Evolutionary conservation across 1,140 invertebrate species (phyloP).

Genomic region (Drosophila lacteicornis): DNA sequence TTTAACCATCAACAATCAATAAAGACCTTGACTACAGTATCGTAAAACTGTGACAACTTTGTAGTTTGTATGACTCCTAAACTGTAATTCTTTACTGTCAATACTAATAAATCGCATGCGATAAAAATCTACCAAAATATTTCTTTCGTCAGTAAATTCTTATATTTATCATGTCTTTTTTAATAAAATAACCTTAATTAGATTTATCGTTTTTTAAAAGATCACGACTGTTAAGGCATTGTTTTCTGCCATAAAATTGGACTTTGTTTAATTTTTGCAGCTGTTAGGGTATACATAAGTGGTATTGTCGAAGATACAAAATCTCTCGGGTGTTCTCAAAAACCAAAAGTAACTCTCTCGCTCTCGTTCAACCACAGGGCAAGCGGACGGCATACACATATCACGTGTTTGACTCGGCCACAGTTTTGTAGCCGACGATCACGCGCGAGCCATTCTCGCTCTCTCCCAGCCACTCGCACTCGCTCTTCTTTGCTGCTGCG

Average conservation of each 20-base stretch:
- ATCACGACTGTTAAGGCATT: not conserved
- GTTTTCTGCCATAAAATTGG: not conserved
- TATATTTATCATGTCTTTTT: not conserved
- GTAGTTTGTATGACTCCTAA: not conserved
- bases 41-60: not conserved
- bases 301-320: not conserved
- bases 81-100: not conserved
- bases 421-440: slow-evolving; percentile 61
- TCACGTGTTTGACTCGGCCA: slow-evolving; percentile 63
- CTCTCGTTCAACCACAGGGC: slow-evolving; percentile 19
- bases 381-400: slow-evolving; percentile 30
- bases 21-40: not conserved
- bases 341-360: slow-evolving; percentile 15
- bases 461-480: slow-evolving; percentile 20
- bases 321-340: not conserved
- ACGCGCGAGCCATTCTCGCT: slow-evolving; percentile 35
- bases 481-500: not conserved
- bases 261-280: not conserved
- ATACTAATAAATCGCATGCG: slow-evolving; percentile 11
- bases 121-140: not conserved
- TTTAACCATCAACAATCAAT: not conserved
- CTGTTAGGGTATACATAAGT: not conserved
- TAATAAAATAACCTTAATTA: too few species aligned
- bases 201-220: too few species aligned
- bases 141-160: not conserved